Evolutionary conservation across 2,888 invertebrate species (phyloP), one percentile per base, ranked within the genome.

Genomic region (Drosophila sordidula): DNA sequence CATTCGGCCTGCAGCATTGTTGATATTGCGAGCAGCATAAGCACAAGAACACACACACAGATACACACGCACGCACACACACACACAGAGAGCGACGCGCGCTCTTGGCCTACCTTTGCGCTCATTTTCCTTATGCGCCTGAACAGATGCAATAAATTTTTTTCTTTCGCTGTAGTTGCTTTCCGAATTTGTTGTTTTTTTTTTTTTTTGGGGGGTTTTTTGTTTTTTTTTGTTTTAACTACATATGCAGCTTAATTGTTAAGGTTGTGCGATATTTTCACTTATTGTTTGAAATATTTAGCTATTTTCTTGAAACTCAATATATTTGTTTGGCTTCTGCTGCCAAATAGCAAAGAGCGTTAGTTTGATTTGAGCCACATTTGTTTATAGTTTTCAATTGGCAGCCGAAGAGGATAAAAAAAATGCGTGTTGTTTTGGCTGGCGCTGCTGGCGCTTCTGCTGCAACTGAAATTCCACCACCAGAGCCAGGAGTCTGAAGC

Each of bases 41-140:
- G 52, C 29, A 50, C 39, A 36, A 14, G 41, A 22, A 9, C 26
- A 34, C 6, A 47, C 36, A 44, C 50, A 38, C 25, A 50, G 45
- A 45, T 39, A 32, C 51, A 56, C 41, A 52, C 18, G 14, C 8
- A 12, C 9, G 5, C 22, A 38, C 29, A 46, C 6, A 14, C 16
- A 38, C 18, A 9, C n/a, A 14, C 46, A 29, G 54, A 61, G 55
- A 38, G 65, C 16, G 32, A 22, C 25, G 22, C 63, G 18, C 67
- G 59, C 72, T 70, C 67, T 75, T 85, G 52, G 73, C 86, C 70
- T 88, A 88, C 84, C 84, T 84, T 84, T 80, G 84, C 84, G 89
- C 84, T 84, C 84, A 84, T 84, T 88, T 84, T 84, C 70, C 73
- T 73, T 88, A 73, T 88, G 84, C 84, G 84, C 89, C 80, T 58